phyloP scores from a whole-genome alignment of 1,140 invertebrate genomes.

The Popillia japonica region DNA sequence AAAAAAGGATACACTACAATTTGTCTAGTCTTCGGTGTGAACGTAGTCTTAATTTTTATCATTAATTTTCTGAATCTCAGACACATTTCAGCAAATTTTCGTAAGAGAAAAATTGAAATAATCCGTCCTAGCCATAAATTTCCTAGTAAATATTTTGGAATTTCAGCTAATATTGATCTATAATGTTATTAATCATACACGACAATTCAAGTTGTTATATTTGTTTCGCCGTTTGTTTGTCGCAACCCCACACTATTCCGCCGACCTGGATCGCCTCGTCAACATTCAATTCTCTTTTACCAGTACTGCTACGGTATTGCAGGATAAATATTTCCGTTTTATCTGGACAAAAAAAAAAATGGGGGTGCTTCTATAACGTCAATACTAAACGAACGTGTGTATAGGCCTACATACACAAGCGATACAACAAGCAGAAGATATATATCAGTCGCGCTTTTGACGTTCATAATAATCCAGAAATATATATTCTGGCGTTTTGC shows the following conservation, averaged over 20 bases:
- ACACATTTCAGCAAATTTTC: too few species aligned
- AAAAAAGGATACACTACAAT: too few species aligned
- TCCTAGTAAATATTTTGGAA: conserved; percentile 16
- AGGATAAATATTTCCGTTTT: conserved; percentile 33
- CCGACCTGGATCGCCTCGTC: neutral
- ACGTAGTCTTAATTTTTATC: too few species aligned
- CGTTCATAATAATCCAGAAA: conserved; percentile 51
- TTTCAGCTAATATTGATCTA: conserved; percentile 29
- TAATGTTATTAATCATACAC: conserved; percentile 29
- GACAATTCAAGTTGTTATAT: conserved; percentile 23
- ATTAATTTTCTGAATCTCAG: too few species aligned
- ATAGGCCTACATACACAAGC: neutral
- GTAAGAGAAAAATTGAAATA: neutral
- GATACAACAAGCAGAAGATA: conserved; percentile 46
- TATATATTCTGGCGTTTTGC: conserved; percentile 41
- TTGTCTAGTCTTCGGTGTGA: too few species aligned
- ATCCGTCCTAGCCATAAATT: neutral
- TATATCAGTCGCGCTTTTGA: conserved; percentile 49
- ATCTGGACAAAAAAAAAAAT: neutral
- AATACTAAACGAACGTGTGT: too few species aligned
- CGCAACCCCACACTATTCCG: neutral
- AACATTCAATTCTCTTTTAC: neutral
- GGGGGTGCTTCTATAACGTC: neutral
- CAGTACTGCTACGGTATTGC: neutral
- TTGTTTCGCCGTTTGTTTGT: neutral